These are phyloP conservation scores for Oncorhynchus mykiss DNA, from an alignment of 2,113 vertebrate species.

Conservation along the genomic window DNA sequence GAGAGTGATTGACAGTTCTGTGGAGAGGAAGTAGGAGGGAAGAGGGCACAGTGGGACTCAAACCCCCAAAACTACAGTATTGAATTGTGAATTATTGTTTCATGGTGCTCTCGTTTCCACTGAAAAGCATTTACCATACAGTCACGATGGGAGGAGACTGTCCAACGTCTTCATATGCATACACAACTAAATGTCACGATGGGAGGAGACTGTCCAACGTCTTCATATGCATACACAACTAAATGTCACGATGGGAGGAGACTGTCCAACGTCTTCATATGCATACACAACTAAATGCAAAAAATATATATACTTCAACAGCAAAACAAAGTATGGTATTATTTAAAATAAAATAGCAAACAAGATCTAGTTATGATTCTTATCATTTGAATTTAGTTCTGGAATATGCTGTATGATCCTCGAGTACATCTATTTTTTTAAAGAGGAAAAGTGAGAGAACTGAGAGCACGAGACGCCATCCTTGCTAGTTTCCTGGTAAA, in stretches of 20 bases:
- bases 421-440: conserved; percentile 76
- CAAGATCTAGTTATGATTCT: conserved; percentile 60
- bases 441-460: conserved; percentile 57
- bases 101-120: conserved; percentile 82
- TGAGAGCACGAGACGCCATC: conserved; percentile 43
- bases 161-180: conserved; percentile 65
- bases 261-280: conserved; percentile 61
- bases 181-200: conserved; percentile 78
- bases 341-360: conserved; percentile 67
- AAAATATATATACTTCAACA: conserved; percentile 17
- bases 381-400: conserved; percentile 84
- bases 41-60: conserved; percentile 78
- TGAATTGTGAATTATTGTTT: conserved; percentile 29
- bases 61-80: conserved; percentile 55
- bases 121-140: conserved; percentile 82
- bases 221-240: conserved; percentile 75
- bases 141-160: conserved; percentile 70
- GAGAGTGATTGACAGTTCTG: conserved; percentile 25
- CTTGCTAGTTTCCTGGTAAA: conserved; percentile 61
- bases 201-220: conserved; percentile 60
- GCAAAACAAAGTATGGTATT: conserved; percentile 59
- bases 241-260: conserved; percentile 72
- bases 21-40: conserved; percentile 1
- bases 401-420: conserved; percentile 75
- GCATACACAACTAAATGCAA: conserved; percentile 78